These are phyloP conservation scores for Otolemur garnettii DNA, from an alignment of 2,113 vertebrate genomes.

Conservation along the genomic window DNA sequence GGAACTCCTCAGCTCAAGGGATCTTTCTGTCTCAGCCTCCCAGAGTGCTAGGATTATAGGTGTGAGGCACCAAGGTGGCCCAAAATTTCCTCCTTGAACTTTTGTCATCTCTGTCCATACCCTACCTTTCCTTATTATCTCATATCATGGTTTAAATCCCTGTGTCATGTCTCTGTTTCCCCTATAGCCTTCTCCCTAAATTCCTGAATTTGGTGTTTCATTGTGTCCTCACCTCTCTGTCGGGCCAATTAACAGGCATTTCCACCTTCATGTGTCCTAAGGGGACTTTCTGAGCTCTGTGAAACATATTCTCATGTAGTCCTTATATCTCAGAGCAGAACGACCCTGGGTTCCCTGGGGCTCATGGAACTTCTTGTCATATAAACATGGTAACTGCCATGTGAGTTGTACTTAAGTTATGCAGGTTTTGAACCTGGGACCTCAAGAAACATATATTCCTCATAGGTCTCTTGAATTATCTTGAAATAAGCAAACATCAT, in stretches of 20 bases:
- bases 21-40: too few species aligned
- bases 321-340: neutral
- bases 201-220: neutral
- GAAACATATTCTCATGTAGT: neutral
- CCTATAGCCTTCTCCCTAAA: neutral
- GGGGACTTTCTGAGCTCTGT: neutral
- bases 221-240: neutral
- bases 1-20: too few species aligned
- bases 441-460: neutral
- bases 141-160: neutral
- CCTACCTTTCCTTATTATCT: neutral
- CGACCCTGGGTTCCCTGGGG: neutral
- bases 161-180: neutral
- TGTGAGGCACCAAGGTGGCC: neutral
- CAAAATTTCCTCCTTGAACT: neutral
- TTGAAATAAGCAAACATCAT: too few species aligned
- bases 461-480: too few species aligned
- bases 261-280: neutral
- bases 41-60: too few species aligned
- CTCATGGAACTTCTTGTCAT: neutral
- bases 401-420: too few species aligned
- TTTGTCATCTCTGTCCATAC: neutral
- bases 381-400: neutral
- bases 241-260: neutral
- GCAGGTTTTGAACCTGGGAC: too few species aligned